Evolutionary conservation across 2,888 invertebrate genomes (phyloP), one percentile per base, ranked within the genome.

Genomic region (Thumatha senex): DNA sequence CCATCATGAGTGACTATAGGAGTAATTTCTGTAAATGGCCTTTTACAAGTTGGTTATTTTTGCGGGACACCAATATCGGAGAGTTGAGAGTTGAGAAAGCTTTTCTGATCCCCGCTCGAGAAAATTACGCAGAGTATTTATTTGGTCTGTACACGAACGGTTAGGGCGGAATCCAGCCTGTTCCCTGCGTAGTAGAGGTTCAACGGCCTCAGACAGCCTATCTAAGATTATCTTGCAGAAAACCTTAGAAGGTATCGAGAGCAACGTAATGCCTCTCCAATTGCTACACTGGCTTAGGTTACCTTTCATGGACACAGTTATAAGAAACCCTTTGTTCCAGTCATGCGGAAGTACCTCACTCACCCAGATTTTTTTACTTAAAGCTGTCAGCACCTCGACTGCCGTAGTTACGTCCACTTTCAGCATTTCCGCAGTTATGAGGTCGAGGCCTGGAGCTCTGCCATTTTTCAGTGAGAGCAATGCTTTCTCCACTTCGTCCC

Each of bases 241-340:
- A 11, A n/a, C 24, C 35, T 35, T 35, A 12, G 24, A 29, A 0
- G 36, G 44, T 0, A 13, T 13, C 29, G 13, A 30, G n/a, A 13
- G 35, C 31, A 51, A 55, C 49, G 14, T 36, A 8, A 36, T 36
- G 14, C 36, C 36, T 14, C 36, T 36, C 36, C 36, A 36, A 12
- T 36, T 36, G 7, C 8, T 13, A 36, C 36, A 36, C 8, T 13
- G 12, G 36, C 36, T 36, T 9, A 36, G 36, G 36, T 36, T 12
- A 0, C 13, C 13, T 11, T 34, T 34, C 11, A n/a, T 12, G 2
- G 34, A n/a, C 34, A 34, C n/a, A 12, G 34, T 34, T 11, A 34
- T 34, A 2, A 34, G 34, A n/a, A 12, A n/a, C n/a, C 34, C 34
- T 34, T 12, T 34, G 10, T 34, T 36, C 36, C 14, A 36, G 36